A percentile compares a stretch with the other conserved stretches of the same genome.
Evolutionary conservation across 2,113 vertebrate genomes (phyloP).

Genomic region (Chaenocephalus aceratus): DNA sequence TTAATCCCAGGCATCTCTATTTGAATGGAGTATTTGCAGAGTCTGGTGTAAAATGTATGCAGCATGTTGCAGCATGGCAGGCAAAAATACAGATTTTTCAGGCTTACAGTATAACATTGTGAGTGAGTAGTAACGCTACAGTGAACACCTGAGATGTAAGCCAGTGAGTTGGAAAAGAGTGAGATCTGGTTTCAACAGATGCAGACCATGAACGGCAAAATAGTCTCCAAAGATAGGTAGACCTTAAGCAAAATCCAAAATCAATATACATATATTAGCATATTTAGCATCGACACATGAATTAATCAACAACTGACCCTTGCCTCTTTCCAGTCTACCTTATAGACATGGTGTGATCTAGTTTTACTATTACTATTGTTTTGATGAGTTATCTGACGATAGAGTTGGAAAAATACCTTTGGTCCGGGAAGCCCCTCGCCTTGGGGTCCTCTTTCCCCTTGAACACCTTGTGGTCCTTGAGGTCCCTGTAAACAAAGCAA

Average conservation of each 20-base stretch:
- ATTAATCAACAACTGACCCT: not conserved
- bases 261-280: not conserved
- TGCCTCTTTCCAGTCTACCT: not conserved
- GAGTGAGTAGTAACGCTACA: conserved; percentile 1
- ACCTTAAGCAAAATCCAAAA: not conserved
- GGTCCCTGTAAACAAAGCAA: conserved; percentile 84
- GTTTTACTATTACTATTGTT: not conserved
- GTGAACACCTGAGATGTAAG: conserved; percentile 37
- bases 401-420: conserved; percentile 84
- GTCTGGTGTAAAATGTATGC: conserved; percentile 3
- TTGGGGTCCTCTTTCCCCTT: conserved; percentile 88
- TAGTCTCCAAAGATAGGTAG: not conserved
- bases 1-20: not conserved
- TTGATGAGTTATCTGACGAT: not conserved
- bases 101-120: conserved; percentile 18
- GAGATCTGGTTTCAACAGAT: conserved; percentile 44
- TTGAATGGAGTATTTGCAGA: conserved; percentile 1
- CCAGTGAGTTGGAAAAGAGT: conserved; percentile 50
- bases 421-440: conserved; percentile 91
- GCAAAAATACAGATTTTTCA: conserved; percentile 35
- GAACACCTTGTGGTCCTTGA: conserved; percentile 91
- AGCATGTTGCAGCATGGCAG: conserved; percentile 48
- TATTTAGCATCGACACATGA: not conserved
- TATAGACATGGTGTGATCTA: not conserved
- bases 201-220: conserved; percentile 40